Base-by-base conservation (phyloP, 2,888 invertebrate species). In the Tillus elongatus region DNA sequence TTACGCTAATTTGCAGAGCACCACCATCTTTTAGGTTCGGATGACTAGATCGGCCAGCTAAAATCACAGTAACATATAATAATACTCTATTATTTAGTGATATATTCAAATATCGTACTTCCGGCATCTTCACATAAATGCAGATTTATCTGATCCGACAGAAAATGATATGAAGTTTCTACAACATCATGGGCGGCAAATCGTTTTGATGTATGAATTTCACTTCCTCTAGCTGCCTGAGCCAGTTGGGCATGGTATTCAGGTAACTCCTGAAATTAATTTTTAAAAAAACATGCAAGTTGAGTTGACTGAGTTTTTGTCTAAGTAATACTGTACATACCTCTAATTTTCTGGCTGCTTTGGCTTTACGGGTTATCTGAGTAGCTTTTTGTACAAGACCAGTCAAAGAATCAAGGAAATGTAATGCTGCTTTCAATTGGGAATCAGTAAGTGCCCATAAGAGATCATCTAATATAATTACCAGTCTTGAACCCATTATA, bases 371-470 rank as follows among this genome's bases (percentile, higher is more conserved):
- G 6, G 86, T 85, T 36, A 83, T 75, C 55, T 82, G 76, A 2
- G 86, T 85, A 33, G 90, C 84, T 54, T 77, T 74, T 50, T 85
- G 80, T 29, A 93, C 84, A 0, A 95, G 72, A 15, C 80, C 82
- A 30, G 84, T 77, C 28, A 92, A 68, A 2, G 92, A 88, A 54
- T 87, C 85, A 29, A 89, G 78, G 64, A 95, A 88, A 54, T 88
- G 84, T 15, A 95, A 69, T 33, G 92, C 93, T 9, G 96, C 95
- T 52, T 93, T 85, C 27, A 96, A 68, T 65, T 96, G 96, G 0
- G 93, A 90, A 67, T 95, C 95, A 0, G 96, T 96, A 41, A 96
- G 68, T 28, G 97, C 95, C 96, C 97, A 98, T 15, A 97, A 73
- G 32, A 98, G 72, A 58, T 97, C 95, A 66, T 98, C 96, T 47